These are phyloP conservation scores for Hepsetus odoe DNA, from an alignment of 2,113 vertebrate genomes.

Conservation along the genomic window DNA sequence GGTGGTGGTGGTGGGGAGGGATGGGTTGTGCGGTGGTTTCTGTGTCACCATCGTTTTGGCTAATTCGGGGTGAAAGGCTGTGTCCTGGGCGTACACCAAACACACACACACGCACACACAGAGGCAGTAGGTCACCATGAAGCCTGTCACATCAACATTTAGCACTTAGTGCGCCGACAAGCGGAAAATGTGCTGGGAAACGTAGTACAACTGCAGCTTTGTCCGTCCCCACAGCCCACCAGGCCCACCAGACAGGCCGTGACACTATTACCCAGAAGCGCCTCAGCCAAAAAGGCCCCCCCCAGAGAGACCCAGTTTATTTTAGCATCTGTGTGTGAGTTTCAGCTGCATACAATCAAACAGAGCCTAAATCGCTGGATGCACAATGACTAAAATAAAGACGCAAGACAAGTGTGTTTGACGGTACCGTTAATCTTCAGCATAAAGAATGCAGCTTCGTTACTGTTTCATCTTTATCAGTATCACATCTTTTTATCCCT, in stretches of 20 bases:
- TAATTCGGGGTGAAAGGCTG: slow-evolving; percentile 25
- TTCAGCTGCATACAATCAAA: not conserved
- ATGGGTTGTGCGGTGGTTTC: not conserved
- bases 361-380: not conserved
- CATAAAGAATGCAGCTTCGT: no score
- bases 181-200: slow-evolving; percentile 34
- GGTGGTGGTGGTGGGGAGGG: no score
- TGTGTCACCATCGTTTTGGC: not conserved
- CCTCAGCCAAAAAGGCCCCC: not conserved
- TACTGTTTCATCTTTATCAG: no score
- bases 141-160: slow-evolving; percentile 12
- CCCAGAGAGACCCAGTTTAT: not conserved
- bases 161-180: slow-evolving; percentile 1
- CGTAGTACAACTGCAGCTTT: not conserved
- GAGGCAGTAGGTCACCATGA: slow-evolving; percentile 4
- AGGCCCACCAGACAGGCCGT: not conserved
- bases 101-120: slow-evolving; percentile 13
- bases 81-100: not conserved
- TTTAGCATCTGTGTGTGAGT: not conserved
- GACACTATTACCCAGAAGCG: not conserved
- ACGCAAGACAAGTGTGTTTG: no score
- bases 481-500: no score
- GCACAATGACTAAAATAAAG: not conserved
- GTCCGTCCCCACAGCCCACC: slow-evolving; percentile 4
- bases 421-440: no score